phyloP scores from a whole-genome alignment of 2,113 vertebrate genomes.

The Paracyprichromis sp. region DNA sequence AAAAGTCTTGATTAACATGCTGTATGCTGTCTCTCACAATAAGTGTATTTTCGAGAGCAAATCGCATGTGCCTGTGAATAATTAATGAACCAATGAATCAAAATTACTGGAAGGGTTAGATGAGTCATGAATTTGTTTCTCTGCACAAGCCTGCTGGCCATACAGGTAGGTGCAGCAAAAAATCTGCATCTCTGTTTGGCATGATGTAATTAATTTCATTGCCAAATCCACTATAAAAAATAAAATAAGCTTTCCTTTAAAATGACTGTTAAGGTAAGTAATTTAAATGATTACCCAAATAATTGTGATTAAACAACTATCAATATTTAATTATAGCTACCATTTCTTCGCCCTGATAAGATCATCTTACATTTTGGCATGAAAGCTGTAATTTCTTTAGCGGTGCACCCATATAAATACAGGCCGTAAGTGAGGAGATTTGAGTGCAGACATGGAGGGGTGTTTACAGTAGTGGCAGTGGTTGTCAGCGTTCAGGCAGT shows the following conservation, averaged over 20 bases:
- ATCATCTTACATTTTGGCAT: not conserved
- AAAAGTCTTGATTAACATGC: not conserved
- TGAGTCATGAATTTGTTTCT: not conserved
- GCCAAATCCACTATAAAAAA: not conserved
- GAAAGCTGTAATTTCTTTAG: slow-evolving; percentile 6
- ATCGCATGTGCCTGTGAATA: not conserved
- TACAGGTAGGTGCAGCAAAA: not conserved
- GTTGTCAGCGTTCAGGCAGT: slow-evolving; percentile 30
- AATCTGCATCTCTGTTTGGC: not conserved
- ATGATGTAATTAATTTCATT: not conserved
- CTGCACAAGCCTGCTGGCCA: not conserved
- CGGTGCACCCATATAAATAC: not conserved
- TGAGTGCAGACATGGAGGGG: slow-evolving; percentile 15
- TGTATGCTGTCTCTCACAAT: not conserved
- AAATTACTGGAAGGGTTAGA: not conserved
- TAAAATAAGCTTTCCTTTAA: not conserved
- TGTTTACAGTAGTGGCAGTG: slow-evolving; percentile 42
- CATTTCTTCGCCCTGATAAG: not conserved
- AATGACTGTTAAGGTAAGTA: not conserved
- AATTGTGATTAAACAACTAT: not conserved
- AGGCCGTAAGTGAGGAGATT: slow-evolving; percentile 9
- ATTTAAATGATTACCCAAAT: not conserved
- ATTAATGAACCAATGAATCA: slow-evolving; percentile 37
- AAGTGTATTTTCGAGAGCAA: not conserved
- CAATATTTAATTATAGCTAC: not conserved